A percentile compares a stretch with the other conserved stretches of the same genome.
Conservation (phyloP, 2,113 vertebrate species). For the Eublepharis macularius region DNA sequence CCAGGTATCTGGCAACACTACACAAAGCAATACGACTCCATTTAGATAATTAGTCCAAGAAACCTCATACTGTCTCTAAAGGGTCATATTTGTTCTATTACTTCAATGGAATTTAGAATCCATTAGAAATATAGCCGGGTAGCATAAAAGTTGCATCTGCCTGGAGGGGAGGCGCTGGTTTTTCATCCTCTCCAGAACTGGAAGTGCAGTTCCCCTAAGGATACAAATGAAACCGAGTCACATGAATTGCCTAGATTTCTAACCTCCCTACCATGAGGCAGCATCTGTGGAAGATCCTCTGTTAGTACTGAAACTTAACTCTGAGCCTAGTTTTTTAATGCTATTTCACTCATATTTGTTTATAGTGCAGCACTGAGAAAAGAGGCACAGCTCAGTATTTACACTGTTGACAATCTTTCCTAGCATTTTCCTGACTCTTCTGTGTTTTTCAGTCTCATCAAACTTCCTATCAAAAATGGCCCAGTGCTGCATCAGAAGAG, state of each 20-base stretch:
- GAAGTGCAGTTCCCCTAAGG: not conserved
- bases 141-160: not conserved
- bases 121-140: constrained; percentile 16
- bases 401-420: not conserved
- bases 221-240: not conserved
- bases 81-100: constrained; percentile 15
- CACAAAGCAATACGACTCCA: not conserved
- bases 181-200: not conserved
- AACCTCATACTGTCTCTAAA: not conserved
- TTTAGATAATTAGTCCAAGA: constrained; percentile 11
- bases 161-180: not conserved
- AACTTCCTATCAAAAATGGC: not conserved
- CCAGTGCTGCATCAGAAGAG: not conserved
- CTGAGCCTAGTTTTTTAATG: not conserved
- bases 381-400: not conserved
- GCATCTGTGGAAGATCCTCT: not conserved
- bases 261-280: not conserved
- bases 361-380: not conserved
- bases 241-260: not conserved
- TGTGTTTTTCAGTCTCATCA: not conserved
- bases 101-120: constrained; percentile 24
- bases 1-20: constrained; percentile 19
- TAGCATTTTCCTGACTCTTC: not conserved
- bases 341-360: not conserved
- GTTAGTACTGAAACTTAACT: not conserved